A percentile compares a stretch with the other conserved stretches of the same genome.
Conservation (phyloP, 2,797 vertebrate genomes). For the Lepilemur septentrionalis region DNA sequence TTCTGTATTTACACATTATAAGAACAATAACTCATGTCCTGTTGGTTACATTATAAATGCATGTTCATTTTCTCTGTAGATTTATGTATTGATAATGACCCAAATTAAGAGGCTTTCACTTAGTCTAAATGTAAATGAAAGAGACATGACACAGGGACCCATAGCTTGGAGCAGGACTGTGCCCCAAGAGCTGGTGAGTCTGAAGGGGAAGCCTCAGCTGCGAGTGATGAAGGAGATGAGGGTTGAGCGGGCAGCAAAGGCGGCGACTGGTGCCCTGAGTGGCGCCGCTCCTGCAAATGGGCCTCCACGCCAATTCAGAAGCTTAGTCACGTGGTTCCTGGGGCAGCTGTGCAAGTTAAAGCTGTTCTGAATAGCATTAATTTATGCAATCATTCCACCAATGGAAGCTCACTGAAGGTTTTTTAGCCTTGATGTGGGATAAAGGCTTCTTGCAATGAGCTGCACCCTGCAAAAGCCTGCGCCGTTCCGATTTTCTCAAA, state of each 20-base stretch:
- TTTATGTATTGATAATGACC: constrained; percentile 47
- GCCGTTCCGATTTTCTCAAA: neutral
- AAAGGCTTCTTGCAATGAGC: neutral
- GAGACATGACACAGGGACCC: neutral
- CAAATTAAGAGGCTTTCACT: constrained; percentile 54
- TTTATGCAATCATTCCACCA: neutral
- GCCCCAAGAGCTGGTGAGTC: constrained; percentile 13
- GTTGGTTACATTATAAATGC: constrained; percentile 54
- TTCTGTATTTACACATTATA: constrained; percentile 27
- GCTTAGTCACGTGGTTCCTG: constrained; percentile 33
- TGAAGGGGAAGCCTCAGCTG: constrained; percentile 48
- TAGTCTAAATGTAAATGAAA: constrained; percentile 64
- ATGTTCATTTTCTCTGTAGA: constrained; percentile 60
- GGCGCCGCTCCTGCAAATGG: neutral
- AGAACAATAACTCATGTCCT: constrained; percentile 52
- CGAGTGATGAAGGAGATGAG: neutral
- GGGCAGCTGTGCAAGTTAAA: constrained; percentile 69
- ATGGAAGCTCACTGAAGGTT: neutral
- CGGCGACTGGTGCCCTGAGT: neutral
- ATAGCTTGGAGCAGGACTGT: neutral
- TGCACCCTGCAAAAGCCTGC: neutral
- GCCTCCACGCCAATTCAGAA: neutral
- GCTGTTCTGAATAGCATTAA: neutral
- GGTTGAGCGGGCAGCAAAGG: neutral
- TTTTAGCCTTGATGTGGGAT: neutral